Conservation (phyloP, 1,140 invertebrate genomes). For the Heterodera carotae region DNA sequence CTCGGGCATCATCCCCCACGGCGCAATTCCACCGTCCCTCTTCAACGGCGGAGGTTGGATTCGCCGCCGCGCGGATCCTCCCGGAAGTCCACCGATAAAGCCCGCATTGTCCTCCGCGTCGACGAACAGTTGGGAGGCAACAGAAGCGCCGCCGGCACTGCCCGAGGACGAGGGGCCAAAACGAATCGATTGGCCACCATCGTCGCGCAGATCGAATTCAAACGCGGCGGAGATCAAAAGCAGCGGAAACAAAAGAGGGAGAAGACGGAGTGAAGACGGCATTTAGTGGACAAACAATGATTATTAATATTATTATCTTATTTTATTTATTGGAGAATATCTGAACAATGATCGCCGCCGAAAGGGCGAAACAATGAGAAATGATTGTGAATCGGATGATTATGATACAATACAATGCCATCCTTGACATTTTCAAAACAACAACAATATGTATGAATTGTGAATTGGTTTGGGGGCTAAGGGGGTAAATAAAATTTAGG, state of each 20-base stretch:
- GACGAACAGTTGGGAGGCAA: conserved; percentile 10
- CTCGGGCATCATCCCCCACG: not conserved
- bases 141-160: not conserved
- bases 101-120: conserved; percentile 33
- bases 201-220: conserved; percentile 9
- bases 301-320: too few species aligned
- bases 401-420: too few species aligned
- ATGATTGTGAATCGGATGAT: too few species aligned
- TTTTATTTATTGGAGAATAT: too few species aligned
- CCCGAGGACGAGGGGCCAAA: not conserved
- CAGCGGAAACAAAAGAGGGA: not conserved
- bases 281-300: too few species aligned
- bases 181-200: not conserved
- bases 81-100: conserved; percentile 16
- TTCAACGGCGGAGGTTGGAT: conserved; percentile 39
- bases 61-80: conserved; percentile 7
- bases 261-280: not conserved
- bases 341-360: too few species aligned
- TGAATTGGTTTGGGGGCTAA: too few species aligned
- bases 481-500: too few species aligned
- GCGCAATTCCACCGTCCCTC: not conserved
- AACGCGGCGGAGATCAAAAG: not conserved
- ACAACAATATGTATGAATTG: too few species aligned
- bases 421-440: too few species aligned
- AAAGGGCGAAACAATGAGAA: too few species aligned